phyloP scores from a whole-genome alignment of 2,888 invertebrate genomes.

The Magallana nippona region DNA sequence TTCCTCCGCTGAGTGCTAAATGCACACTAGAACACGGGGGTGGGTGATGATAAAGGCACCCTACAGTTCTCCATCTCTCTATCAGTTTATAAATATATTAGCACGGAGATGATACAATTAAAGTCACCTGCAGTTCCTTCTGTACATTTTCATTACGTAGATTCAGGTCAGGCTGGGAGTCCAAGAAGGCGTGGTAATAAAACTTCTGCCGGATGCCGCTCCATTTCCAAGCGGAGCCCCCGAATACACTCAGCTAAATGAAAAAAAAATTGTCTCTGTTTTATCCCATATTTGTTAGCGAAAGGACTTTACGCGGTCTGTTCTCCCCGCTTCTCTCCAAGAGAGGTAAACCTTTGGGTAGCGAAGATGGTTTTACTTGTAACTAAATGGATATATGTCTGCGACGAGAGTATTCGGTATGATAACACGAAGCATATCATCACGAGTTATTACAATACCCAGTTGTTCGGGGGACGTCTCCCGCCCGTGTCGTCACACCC shows the following conservation, averaged over 20 bases:
- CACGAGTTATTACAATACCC: conserved; percentile 62
- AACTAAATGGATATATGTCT: too few relatives aligned
- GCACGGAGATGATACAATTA: too few relatives aligned
- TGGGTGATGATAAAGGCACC: too few relatives aligned
- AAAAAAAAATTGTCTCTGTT: not conserved
- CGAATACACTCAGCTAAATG: conserved; percentile 83
- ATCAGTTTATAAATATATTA: not conserved
- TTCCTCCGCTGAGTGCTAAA: too few relatives aligned
- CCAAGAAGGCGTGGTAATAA: conserved; percentile 89
- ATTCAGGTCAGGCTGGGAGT: conserved; percentile 89
- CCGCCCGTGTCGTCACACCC: conserved; percentile 45
- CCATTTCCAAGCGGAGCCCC: conserved; percentile 88
- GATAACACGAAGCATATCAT: not conserved
- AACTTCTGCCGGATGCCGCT: conserved; percentile 85
- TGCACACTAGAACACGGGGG: too few relatives aligned
- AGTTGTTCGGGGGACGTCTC: conserved; percentile 74
- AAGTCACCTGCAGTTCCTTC: conserved; percentile 72
- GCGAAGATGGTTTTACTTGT: too few relatives aligned
- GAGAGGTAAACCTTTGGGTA: too few relatives aligned
- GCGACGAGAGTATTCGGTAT: too few relatives aligned
- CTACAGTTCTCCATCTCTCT: not conserved
- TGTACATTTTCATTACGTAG: conserved; percentile 84
- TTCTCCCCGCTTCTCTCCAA: too few relatives aligned
- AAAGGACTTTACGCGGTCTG: too few relatives aligned
- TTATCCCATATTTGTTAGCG: too few relatives aligned